A percentile compares a stretch with the other conserved stretches of the same genome.
These are phyloP conservation scores for Oreonectes daqikongensis DNA, from an alignment of 2,797 vertebrate genomes.

Conservation along the genomic window DNA sequence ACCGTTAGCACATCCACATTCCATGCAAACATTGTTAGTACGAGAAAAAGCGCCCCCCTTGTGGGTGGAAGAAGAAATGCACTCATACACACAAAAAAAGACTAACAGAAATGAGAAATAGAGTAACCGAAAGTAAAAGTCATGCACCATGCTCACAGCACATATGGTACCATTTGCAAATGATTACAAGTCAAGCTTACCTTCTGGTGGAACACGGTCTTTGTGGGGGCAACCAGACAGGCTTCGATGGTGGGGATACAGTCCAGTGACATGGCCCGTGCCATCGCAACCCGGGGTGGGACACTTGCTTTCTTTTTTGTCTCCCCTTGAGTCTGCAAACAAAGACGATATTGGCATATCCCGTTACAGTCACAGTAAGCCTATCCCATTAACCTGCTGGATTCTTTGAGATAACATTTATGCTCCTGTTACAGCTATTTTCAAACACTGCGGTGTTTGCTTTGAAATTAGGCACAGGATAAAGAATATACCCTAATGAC, in stretches of 20 bases:
- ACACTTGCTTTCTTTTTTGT: slow-evolving; percentile 99
- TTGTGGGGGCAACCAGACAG: slow-evolving; percentile 99
- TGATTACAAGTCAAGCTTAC: slow-evolving; percentile 76
- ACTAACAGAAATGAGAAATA: not conserved
- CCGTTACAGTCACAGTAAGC: slow-evolving; percentile 21
- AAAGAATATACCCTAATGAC: not conserved
- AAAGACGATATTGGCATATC: slow-evolving; percentile 19
- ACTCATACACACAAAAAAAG: not conserved
- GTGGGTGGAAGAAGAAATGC: slow-evolving; percentile 6
- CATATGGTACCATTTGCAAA: not conserved
- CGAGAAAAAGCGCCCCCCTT: slow-evolving; percentile 1
- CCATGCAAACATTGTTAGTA: not conserved
- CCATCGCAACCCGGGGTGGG: slow-evolving; percentile 97
- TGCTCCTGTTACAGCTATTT: slow-evolving; percentile 22
- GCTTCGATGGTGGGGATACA: slow-evolving; percentile 98
- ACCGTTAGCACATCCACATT: slow-evolving; percentile 20
- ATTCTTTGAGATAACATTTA: slow-evolving; percentile 33
- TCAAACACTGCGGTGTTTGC: slow-evolving; percentile 27
- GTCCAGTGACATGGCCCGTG: slow-evolving; percentile 96
- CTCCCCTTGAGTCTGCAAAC: slow-evolving; percentile 90
- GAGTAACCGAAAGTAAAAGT: not conserved
- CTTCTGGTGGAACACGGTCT: slow-evolving; percentile 98
- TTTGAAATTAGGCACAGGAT: slow-evolving; percentile 28
- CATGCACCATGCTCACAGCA: slow-evolving; percentile 17
- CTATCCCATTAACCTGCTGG: slow-evolving; percentile 38